Evolutionary conservation across 2,888 invertebrate species (phyloP).

Genomic region (Noctua janthe): DNA sequence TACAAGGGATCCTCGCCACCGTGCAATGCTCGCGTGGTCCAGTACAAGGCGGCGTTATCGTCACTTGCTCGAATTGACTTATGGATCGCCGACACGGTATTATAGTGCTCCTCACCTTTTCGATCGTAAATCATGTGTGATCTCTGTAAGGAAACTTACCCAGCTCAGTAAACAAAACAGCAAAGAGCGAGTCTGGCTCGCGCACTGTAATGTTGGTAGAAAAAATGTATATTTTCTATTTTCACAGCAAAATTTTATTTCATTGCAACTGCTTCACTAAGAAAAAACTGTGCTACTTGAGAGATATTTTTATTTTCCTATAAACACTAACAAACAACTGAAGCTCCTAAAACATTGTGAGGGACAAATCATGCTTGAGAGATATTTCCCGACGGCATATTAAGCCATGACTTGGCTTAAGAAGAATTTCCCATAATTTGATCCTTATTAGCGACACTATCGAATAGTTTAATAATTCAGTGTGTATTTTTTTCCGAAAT

Average conservation of each 20-base stretch:
- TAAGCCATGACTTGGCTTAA: too few relatives aligned
- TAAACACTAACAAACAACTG: not conserved
- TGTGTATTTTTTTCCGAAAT: too few relatives aligned
- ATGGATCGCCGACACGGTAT: slow-evolving; percentile 95
- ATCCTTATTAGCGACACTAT: too few relatives aligned
- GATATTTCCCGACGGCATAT: too few relatives aligned
- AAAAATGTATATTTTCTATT: not conserved
- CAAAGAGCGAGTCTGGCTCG: not conserved
- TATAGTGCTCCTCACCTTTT: slow-evolving; percentile 95
- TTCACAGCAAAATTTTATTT: not conserved
- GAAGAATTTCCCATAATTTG: too few relatives aligned
- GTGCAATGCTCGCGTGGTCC: slow-evolving; percentile 94
- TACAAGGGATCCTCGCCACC: slow-evolving; percentile 95
- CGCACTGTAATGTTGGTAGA: not conserved
- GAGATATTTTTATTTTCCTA: not conserved
- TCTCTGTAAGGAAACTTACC: slow-evolving; percentile 83
- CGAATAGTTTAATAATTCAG: too few relatives aligned
- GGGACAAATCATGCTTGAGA: too few relatives aligned
- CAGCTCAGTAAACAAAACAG: not conserved
- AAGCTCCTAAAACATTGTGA: not conserved
- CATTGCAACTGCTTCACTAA: not conserved
- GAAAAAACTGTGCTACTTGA: not conserved
- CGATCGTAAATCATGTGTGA: slow-evolving; percentile 95
- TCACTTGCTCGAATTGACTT: slow-evolving; percentile 95
- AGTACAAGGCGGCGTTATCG: slow-evolving; percentile 95